phyloP scores from a whole-genome alignment of 1,140 invertebrate species.

The Branchinecta lynchi region DNA sequence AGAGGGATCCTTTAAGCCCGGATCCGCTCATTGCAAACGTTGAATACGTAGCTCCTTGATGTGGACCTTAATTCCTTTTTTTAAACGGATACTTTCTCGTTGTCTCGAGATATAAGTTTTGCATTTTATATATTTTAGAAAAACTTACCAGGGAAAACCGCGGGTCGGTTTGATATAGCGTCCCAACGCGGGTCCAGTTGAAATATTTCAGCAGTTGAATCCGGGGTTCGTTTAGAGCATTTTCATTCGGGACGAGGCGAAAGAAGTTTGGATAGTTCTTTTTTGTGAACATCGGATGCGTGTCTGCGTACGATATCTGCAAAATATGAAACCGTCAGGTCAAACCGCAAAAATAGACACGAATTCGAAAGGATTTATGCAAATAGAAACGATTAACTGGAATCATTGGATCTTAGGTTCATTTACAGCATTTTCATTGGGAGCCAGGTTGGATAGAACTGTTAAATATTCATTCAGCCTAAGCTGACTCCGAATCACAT shows the following conservation, averaged over 20 bases:
- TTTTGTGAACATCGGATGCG: conserved; percentile 92
- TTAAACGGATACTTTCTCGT: too few relatives aligned
- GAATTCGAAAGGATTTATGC: background rate
- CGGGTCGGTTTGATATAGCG: conserved; percentile 91
- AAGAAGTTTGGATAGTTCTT: conserved; percentile 91
- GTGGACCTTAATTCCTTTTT: too few relatives aligned
- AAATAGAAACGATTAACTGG: background rate
- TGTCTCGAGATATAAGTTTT: too few relatives aligned
- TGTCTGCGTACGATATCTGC: conserved; percentile 93
- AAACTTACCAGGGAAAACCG: conserved; percentile 66
- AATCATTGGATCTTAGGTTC: background rate
- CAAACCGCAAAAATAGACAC: background rate
- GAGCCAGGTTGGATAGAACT: too few relatives aligned
- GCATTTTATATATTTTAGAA: background rate
- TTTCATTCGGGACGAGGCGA: conserved; percentile 84
- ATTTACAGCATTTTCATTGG: background rate
- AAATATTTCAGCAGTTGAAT: conserved; percentile 71
- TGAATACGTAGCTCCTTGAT: too few relatives aligned
- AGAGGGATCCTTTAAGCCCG: too few relatives aligned
- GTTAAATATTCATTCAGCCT: too few relatives aligned
- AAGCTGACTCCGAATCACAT: too few relatives aligned
- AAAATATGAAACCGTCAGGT: conserved; percentile 26
- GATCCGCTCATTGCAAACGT: too few relatives aligned
- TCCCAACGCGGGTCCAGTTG: conserved; percentile 95
- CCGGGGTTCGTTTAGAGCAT: conserved; percentile 84